phyloP scores from a whole-genome alignment of 1,140 invertebrate species.

The Diabrotica undecimpunctata region DNA sequence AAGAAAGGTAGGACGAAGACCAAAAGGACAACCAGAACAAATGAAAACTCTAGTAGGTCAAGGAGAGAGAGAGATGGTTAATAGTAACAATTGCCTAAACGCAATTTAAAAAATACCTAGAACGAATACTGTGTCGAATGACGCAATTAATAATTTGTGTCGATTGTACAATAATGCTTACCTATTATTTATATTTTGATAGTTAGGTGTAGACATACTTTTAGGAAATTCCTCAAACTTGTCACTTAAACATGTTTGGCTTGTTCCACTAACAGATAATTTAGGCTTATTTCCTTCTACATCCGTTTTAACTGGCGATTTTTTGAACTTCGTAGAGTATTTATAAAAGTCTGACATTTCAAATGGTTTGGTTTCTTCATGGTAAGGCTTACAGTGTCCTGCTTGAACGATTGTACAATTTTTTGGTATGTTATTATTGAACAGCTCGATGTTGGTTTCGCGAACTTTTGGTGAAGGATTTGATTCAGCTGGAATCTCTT shows the following conservation, averaged over 20 bases:
- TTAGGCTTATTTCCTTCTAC: constrained; percentile 1
- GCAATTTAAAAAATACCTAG: too few species aligned
- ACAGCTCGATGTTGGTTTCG: constrained; percentile 43
- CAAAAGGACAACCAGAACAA: too few species aligned
- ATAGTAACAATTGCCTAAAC: too few species aligned
- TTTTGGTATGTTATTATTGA: constrained; percentile 62
- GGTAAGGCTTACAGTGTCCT: constrained; percentile 85
- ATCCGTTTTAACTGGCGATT: constrained; percentile 35
- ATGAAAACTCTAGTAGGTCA: too few species aligned
- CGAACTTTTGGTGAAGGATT: constrained; percentile 40
- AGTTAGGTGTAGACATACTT: constrained; percentile 5
- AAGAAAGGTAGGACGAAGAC: too few species aligned
- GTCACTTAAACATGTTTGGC: constrained; percentile 29
- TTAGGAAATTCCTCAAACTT: constrained; percentile 26
- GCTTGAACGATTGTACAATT: constrained; percentile 81
- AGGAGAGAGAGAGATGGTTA: too few species aligned
- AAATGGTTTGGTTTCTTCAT: constrained; percentile 92
- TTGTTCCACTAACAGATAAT: neutral
- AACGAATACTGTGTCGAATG: too few species aligned
- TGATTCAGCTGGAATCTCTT: constrained; percentile 43
- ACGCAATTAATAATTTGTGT: too few species aligned
- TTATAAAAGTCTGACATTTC: constrained; percentile 97
- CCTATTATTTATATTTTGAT: constrained; percentile 3
- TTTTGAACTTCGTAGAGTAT: constrained; percentile 81
- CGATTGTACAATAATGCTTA: neutral